These are phyloP conservation scores for Diplodus sargus DNA, from an alignment of 2,797 vertebrate genomes.

Conservation along the genomic window DNA sequence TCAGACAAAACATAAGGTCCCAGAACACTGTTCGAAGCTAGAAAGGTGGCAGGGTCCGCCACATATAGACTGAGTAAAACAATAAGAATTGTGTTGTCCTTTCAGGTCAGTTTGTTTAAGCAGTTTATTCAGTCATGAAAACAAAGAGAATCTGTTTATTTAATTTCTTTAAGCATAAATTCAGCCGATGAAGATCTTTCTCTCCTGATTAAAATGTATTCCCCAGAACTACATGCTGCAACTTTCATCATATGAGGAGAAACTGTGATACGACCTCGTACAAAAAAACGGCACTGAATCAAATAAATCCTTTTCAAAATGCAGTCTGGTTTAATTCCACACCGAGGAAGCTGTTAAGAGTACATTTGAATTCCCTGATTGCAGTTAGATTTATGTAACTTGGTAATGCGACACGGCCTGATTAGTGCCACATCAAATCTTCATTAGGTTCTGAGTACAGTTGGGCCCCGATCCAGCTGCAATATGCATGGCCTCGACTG, in stretches of 20 bases:
- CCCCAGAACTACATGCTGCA: too few relatives aligned
- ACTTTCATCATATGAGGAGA: background rate
- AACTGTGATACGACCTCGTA: conserved; percentile 19
- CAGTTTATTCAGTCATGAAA: too few relatives aligned
- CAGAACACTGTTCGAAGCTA: too few relatives aligned
- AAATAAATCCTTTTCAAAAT: conserved; percentile 31
- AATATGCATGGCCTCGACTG: conserved; percentile 22
- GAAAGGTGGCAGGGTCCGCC: too few relatives aligned
- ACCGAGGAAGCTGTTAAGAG: conserved; percentile 36
- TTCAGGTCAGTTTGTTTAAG: too few relatives aligned
- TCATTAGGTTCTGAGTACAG: conserved; percentile 19
- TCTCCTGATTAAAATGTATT: too few relatives aligned
- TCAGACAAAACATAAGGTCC: too few relatives aligned
- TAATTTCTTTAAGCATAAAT: too few relatives aligned
- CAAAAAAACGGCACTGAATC: conserved; percentile 29
- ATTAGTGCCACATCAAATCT: conserved; percentile 46
- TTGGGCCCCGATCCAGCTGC: conserved; percentile 47
- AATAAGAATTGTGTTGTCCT: too few relatives aligned
- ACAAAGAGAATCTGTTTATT: too few relatives aligned
- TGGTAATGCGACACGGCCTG: conserved; percentile 37
- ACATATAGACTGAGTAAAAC: too few relatives aligned
- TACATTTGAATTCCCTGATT: conserved; percentile 57
- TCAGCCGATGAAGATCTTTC: too few relatives aligned
- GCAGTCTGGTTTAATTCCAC: conserved; percentile 41
- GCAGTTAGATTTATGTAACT: conserved; percentile 38